Evolutionary conservation across 2,888 invertebrate genomes (phyloP).

Genomic region (Spilosoma lubricipeda): DNA sequence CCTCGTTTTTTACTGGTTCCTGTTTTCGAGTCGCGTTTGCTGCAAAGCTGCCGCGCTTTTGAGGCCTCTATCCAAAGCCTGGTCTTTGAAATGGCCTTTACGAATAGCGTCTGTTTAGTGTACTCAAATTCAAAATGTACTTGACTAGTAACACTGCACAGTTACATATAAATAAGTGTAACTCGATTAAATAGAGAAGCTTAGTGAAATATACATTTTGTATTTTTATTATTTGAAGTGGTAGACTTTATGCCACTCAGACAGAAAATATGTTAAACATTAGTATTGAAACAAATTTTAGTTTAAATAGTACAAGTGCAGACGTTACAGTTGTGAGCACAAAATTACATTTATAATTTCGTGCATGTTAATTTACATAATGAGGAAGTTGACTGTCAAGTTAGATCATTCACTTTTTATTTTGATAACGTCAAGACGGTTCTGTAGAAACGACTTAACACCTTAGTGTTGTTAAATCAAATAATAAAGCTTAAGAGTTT

Average conservation of each 20-base stretch:
- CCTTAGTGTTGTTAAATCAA: neutral
- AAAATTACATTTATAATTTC: constrained; percentile 2
- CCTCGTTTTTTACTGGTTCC: constrained; percentile 33
- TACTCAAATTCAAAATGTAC: constrained; percentile 20
- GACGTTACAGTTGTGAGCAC: neutral
- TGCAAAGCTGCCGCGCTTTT: constrained; percentile 30
- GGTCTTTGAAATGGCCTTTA: constrained; percentile 33
- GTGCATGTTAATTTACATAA: constrained; percentile 3
- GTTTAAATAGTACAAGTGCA: neutral
- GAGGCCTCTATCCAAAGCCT: constrained; percentile 20
- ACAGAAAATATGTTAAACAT: neutral
- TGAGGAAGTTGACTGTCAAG: constrained; percentile 2
- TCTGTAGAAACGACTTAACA: constrained; percentile 2
- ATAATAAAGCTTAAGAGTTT: neutral
- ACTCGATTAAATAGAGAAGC: neutral
- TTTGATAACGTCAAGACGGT: constrained; percentile 3
- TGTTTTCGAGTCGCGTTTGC: constrained; percentile 26
- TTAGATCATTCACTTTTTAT: neutral
- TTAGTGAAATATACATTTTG: neutral
- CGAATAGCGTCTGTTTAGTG: constrained; percentile 32
- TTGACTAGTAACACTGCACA: neutral
- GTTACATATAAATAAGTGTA: neutral
- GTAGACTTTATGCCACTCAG: neutral
- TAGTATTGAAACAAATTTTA: neutral
- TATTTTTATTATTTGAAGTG: neutral